Evolutionary conservation across 64 coral and sea anemone genomes (phyloP).

Genomic region (Stichodactyla helianthus): DNA sequence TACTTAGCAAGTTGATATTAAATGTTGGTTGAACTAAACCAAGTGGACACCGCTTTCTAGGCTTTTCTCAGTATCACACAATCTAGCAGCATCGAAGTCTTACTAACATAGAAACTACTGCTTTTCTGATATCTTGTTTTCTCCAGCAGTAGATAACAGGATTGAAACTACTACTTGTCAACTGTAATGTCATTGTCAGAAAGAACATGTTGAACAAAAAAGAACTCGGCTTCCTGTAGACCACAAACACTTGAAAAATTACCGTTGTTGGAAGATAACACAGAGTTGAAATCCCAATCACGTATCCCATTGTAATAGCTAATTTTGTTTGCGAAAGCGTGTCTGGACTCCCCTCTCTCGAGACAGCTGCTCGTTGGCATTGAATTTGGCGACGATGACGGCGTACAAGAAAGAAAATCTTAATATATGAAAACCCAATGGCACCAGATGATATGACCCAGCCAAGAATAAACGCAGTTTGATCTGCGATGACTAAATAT

Average conservation of each 20-base stretch:
- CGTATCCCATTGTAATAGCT: constrained; percentile 1
- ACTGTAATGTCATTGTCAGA: background rate
- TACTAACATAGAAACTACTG: background rate
- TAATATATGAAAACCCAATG: background rate
- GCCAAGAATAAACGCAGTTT: background rate
- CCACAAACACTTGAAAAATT: background rate
- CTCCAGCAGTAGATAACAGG: constrained; percentile 19
- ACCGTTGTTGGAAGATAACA: background rate
- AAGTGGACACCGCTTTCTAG: no score
- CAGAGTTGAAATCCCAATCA: background rate
- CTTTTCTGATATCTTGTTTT: background rate
- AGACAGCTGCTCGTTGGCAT: background rate
- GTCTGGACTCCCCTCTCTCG: background rate
- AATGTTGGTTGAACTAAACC: no score
- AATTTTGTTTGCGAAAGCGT: background rate
- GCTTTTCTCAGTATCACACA: no score
- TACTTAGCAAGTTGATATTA: no score
- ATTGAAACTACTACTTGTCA: background rate
- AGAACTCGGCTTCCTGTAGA: background rate
- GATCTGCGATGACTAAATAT: background rate
- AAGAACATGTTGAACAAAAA: background rate
- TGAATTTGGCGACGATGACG: constrained; percentile 3
- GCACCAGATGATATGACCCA: background rate
- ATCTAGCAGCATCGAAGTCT: background rate
- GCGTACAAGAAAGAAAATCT: constrained; percentile 1